phyloP scores from a whole-genome alignment of 35 echinoderm and acorn worm species.

The Ophioderma brevispina region DNA sequence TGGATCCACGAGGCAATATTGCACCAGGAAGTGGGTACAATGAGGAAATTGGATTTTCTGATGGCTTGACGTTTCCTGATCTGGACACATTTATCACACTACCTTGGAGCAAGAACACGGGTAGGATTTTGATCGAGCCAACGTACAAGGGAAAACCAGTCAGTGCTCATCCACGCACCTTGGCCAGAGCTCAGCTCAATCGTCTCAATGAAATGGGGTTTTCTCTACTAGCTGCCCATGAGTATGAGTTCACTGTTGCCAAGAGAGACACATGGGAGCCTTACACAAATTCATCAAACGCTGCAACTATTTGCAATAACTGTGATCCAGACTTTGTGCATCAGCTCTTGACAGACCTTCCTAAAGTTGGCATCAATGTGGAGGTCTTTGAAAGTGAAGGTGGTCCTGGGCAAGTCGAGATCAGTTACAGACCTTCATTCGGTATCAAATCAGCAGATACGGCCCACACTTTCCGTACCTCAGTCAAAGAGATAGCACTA shows the following conservation, averaged over 20 bases:
- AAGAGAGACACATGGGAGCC: conserved; percentile 54
- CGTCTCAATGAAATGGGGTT: conserved; percentile 43
- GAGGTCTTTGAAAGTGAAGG: conserved; percentile 46
- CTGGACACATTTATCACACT: conserved; percentile 62
- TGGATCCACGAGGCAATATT: conserved; percentile 49
- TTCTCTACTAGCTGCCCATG: conserved; percentile 50
- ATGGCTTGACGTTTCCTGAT: conserved; percentile 68
- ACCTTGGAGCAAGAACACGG: conserved; percentile 65
- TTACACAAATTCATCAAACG: conserved; percentile 19
- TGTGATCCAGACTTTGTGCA: conserved; percentile 48
- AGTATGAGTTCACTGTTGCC: conserved; percentile 82
- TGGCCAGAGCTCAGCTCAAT: conserved; percentile 66
- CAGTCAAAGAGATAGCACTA: conserved; percentile 78
- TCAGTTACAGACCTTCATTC: conserved; percentile 64
- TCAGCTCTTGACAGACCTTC: conserved; percentile 21
- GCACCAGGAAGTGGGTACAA: conserved; percentile 35
- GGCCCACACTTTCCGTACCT: conserved; percentile 56
- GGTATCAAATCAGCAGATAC: conserved; percentile 64
- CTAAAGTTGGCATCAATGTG: conserved; percentile 47
- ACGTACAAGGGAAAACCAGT: background rate
- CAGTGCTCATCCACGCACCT: conserved; percentile 24
- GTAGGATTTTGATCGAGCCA: conserved; percentile 40
- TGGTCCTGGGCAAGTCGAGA: conserved; percentile 53
- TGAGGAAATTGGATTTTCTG: conserved; percentile 54
- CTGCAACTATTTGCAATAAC: conserved; percentile 62